Percentiles rank a stretch among this genome's conserved stretches.
These are phyloP conservation scores for Pseudomyrmex concolor DNA, from an alignment of 1,140 invertebrate genomes.

Conservation along the genomic window DNA sequence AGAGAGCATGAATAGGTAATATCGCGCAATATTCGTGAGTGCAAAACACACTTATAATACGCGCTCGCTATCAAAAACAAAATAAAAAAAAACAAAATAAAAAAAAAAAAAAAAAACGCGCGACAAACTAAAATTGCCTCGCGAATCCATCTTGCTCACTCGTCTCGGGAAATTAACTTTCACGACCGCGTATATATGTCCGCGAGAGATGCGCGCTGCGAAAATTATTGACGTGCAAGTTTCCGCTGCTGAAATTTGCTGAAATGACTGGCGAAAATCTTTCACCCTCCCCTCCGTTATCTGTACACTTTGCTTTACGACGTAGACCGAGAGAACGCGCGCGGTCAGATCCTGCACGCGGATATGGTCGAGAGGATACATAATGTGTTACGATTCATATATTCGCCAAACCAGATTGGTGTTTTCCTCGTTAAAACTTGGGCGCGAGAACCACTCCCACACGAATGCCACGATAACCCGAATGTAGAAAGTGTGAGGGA, in stretches of 20 bases:
- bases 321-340: constrained; percentile 15
- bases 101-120: background rate
- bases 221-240: constrained; percentile 28
- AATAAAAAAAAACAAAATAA: no score
- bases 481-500: background rate
- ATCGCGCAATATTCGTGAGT: constrained; percentile 2
- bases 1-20: constrained; percentile 25
- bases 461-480: constrained; percentile 29
- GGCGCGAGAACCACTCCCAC: constrained; percentile 41
- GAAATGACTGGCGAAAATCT: constrained; percentile 11
- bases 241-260: constrained; percentile 4
- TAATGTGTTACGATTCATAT: constrained; percentile 58
- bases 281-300: background rate
- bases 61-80: no score
- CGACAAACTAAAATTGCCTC: background rate
- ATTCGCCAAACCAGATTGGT: constrained; percentile 49
- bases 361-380: constrained; percentile 45
- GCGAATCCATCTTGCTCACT: background rate
- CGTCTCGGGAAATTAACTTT: constrained; percentile 46
- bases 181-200: background rate
- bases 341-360: background rate
- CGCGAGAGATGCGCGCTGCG: background rate
- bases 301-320: constrained; percentile 41
- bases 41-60: no score
- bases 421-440: constrained; percentile 63